Evolutionary conservation across 2,888 invertebrate species (phyloP), one percentile per base, ranked within the genome.

Genomic region (Balanococcus diminutus): DNA sequence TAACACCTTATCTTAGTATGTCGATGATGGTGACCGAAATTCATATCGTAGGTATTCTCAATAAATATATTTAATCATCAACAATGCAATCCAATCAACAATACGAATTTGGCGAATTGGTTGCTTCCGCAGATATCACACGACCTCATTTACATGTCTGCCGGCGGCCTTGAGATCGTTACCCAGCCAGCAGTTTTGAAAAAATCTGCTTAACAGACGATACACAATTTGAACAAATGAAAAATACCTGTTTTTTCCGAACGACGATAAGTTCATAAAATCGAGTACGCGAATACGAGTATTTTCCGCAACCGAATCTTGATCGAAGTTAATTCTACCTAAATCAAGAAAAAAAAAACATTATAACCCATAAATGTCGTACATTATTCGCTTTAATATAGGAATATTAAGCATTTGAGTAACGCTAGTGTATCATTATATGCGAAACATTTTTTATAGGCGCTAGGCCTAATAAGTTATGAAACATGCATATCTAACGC

Each of bases 351-450:
- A 36, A 32, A 22, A 36, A 79, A 79, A 32, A 56, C 9, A 19
- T 22, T 9, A 56, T 22, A 56, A 22, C 14, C 56, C 19, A 56
- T 56, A 36, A 79, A 79, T 79, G 75, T 79, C 75, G 75, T 79
- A 79, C 28, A 36, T 79, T 16, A 67, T 16, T 79, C 22, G 36
- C 75, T 79, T 79, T 79, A 79, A 79, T 79, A 79, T 36, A 79
- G 36, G 16, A 72, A 31, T 72, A 79, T 79, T 19, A 79, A 79
- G 75, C 75, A 79, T 79, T 75, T 36, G 4, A 22, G 9, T 36
- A 79, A 36, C 75, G 36, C 28, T 79, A 79, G 75, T 36, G 16
- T 79, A 79, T 79, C 5, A 14, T 36, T 79, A 79, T 72, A 79
- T 36, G 75, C 75, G 11, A n/a, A 36, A 28, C 31, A 31, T 19